Base-by-base conservation (phyloP, 2,113 vertebrate genomes). In the Copsychus sechellarum region DNA sequence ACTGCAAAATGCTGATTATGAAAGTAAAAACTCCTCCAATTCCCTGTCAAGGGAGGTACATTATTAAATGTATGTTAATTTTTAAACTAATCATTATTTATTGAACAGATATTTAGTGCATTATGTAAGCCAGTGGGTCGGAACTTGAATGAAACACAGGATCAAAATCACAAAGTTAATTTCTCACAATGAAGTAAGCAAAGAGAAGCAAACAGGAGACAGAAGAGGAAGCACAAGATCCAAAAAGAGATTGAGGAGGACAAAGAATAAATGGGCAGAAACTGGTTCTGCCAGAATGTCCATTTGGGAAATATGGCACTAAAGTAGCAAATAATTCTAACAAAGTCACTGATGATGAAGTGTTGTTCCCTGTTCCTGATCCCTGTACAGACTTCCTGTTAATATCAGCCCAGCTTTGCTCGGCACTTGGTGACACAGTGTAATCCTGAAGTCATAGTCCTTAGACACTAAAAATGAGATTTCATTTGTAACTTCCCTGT, bases 41-140 rank as follows among this genome's bases (percentile, higher is more conserved):
- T 51, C 54, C 7, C 43, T 53, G 14, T 50, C 66, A 54, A 38
- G 24, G 61, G 79, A 24, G 29, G 61, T 66, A 29, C 42, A 3
- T 76, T 80, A 66, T 92, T 90, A 88, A 81, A 66, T 57, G 31
- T 23, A 17, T 87, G 28, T 83, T 93, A 73, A 81, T 83, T 93
- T 92, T 92, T 88, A 91, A 91, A 76, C 57, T 51, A 71, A 54
- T 54, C n/a, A 61, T 90, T 80, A 88, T 34, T 94, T 86, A 90
- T 83, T 73, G 54, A 90, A 54, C n/a, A 42, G 50, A 4, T 78
- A 54, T 22, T 88, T 80, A 66, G 64, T 65, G 43, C 12, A 25
- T 86, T 77, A 40, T 88, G 10, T 62, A 93, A 93, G 19, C 21
- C 54, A 65, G 47, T 50, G 28, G 7, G 25, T 65, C 54, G 42